phyloP scores from a whole-genome alignment of 2,888 invertebrate genomes.

The Eupithecia pulchellata region DNA sequence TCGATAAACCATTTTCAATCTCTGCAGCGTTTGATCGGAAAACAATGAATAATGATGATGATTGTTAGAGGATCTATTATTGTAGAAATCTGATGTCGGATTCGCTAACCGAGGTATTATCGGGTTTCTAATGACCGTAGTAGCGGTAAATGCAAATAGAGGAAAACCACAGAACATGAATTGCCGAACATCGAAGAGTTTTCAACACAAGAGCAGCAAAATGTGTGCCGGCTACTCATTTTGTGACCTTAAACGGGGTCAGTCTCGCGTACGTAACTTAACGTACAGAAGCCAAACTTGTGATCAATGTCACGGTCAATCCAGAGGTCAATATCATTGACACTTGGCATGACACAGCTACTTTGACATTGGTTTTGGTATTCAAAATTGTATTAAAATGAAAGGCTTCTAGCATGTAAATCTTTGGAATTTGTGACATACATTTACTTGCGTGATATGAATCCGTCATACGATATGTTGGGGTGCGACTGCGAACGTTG shows the following conservation, averaged over 20 bases:
- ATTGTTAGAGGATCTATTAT: background rate
- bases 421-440: slow-evolving; percentile 27
- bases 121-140: slow-evolving; percentile 22
- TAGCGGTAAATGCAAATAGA: slow-evolving; percentile 21
- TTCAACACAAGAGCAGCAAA: background rate
- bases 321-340: slow-evolving; percentile 18
- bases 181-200: background rate
- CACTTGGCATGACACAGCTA: slow-evolving; percentile 9
- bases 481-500: slow-evolving; percentile 31
- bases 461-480: slow-evolving; percentile 20
- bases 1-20: slow-evolving; percentile 14
- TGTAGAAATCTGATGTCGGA: slow-evolving; percentile 24
- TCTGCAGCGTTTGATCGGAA: slow-evolving; percentile 1
- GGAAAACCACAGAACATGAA: slow-evolving; percentile 15
- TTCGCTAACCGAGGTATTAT: slow-evolving; percentile 16
- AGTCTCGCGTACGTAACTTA: background rate
- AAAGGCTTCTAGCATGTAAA: slow-evolving; percentile 13
- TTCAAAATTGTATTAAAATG: slow-evolving; percentile 8
- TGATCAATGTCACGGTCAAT: slow-evolving; percentile 17
- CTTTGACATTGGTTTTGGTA: slow-evolving; percentile 6
- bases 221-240: background rate
- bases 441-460: slow-evolving; percentile 25
- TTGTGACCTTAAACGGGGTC: slow-evolving; percentile 1
- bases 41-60: background rate
- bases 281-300: slow-evolving; percentile 18